A percentile compares a stretch with the other conserved stretches of the same genome.
Conservation (phyloP, 2,888 invertebrate species). For the Epinotia bilunana region DNA sequence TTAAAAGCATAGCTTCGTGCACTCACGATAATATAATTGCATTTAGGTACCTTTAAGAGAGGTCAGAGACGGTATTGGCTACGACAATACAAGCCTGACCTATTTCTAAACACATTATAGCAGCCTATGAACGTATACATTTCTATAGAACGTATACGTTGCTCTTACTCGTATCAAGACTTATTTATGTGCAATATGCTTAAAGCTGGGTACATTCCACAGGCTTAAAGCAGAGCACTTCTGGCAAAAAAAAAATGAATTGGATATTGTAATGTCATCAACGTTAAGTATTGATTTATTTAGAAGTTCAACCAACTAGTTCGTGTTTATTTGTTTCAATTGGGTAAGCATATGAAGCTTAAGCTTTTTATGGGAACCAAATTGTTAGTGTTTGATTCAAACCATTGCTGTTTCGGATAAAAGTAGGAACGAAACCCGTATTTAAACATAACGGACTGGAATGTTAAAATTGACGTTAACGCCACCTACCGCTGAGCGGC, state of each 20-base stretch:
- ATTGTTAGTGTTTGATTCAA: background rate
- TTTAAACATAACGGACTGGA: background rate
- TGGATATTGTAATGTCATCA: too few species aligned
- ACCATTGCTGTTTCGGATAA: background rate
- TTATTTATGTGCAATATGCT: background rate
- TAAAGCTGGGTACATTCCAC: background rate
- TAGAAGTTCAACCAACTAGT: too few species aligned
- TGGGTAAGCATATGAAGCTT: background rate
- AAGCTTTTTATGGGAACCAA: background rate
- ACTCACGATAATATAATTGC: conserved; percentile 19
- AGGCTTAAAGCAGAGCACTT: too few species aligned
- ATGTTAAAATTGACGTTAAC: background rate
- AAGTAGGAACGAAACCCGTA: background rate
- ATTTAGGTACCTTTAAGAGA: conserved; percentile 21
- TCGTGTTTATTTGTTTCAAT: too few species aligned
- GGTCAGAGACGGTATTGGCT: conserved; percentile 13
- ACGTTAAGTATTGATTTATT: too few species aligned
- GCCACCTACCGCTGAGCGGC: conserved; percentile 17
- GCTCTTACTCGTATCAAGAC: background rate
- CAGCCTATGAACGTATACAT: background rate
- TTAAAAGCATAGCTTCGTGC: conserved; percentile 24
- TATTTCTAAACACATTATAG: background rate
- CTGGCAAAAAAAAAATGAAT: too few species aligned
- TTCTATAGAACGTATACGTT: background rate
- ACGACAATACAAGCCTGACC: conserved; percentile 8